Percentiles rank a stretch among this genome's conserved stretches.
These are phyloP conservation scores for Coilia nasus DNA, from an alignment of 2,797 vertebrate species.

Conservation along the genomic window DNA sequence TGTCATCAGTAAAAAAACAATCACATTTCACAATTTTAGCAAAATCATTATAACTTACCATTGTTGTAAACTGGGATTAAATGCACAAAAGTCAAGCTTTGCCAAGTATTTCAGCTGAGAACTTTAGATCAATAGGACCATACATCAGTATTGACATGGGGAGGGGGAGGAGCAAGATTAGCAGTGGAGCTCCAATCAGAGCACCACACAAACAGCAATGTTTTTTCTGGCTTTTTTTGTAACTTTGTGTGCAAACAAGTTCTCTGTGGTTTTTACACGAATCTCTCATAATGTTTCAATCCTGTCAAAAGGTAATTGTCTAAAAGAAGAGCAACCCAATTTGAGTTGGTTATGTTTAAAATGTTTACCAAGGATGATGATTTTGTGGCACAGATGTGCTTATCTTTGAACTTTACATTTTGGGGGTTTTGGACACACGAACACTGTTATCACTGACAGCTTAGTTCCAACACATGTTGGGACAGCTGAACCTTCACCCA, in stretches of 20 bases:
- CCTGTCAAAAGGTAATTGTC: too few relatives aligned
- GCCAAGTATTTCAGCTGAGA: neutral
- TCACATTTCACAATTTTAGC: neutral
- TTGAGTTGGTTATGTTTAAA: neutral
- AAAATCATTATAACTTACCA: neutral
- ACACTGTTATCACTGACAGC: neutral
- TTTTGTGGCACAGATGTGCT: neutral
- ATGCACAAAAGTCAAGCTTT: neutral
- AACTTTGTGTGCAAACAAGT: neutral
- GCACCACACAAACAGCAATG: neutral
- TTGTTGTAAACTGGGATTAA: neutral
- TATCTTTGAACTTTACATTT: neutral
- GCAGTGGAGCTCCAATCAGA: neutral
- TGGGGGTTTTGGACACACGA: neutral
- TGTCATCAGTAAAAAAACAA: neutral
- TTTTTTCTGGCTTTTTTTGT: neutral
- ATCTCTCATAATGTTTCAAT: neutral
- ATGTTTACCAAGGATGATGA: neutral
- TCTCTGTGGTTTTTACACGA: neutral
- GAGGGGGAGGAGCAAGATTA: neutral
- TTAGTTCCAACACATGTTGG: neutral
- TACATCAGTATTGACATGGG: neutral
- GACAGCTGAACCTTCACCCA: neutral
- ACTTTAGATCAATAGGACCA: neutral
- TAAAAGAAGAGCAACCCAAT: neutral